These are phyloP conservation scores for Metaphire vulgaris DNA, from an alignment of 1,140 invertebrate genomes.

Conservation along the genomic window DNA sequence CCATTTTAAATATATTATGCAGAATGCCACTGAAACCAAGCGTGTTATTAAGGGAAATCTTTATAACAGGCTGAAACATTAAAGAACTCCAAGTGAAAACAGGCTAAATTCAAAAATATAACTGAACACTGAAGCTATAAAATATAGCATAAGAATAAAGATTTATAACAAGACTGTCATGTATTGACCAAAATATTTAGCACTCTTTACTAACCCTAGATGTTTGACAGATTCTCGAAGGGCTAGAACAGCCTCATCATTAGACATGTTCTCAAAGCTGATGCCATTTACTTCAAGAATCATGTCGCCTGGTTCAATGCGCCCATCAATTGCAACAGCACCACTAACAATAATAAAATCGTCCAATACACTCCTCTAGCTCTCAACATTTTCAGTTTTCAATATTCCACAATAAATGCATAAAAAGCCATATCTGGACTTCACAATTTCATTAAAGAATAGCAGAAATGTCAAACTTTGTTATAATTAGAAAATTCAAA, in stretches of 20 bases:
- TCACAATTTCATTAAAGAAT: too few species aligned
- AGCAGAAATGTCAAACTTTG: too few species aligned
- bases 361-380: too few species aligned
- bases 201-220: conserved; percentile 68
- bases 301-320: conserved; percentile 55
- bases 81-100: too few species aligned
- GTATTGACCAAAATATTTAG: not conserved
- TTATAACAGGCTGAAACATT: too few species aligned
- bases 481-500: not conserved
- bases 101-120: too few species aligned
- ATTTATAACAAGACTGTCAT: not conserved
- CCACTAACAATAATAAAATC: conserved; percentile 63
- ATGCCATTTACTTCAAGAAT: conserved; percentile 55
- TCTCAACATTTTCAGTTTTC: too few species aligned
- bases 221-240: conserved; percentile 93
- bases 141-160: conserved; percentile 1
- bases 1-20: too few species aligned
- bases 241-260: conserved; percentile 92
- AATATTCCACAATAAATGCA: too few species aligned
- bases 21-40: too few species aligned
- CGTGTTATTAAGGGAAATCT: too few species aligned
- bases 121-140: not conserved
- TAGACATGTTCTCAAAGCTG: conserved; percentile 90
- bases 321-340: conserved; percentile 60
- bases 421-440: too few species aligned